Evolutionary conservation across 1,140 invertebrate genomes (phyloP).

Genomic region (Heliconius hermathena): DNA sequence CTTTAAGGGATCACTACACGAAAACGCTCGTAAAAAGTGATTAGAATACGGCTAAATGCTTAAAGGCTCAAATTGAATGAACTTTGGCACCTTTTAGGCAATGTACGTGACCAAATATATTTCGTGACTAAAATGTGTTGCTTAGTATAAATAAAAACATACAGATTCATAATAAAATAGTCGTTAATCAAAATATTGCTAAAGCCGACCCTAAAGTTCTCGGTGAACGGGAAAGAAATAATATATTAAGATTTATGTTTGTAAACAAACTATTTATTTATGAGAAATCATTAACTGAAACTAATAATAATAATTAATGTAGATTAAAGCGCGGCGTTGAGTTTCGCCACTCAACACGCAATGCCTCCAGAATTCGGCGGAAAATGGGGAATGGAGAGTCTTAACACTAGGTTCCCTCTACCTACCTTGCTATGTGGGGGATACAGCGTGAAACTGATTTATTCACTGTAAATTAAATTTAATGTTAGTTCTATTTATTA

Average conservation of each 20-base stretch:
- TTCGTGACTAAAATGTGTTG: conserved; percentile 21
- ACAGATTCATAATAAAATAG: background rate
- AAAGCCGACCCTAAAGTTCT: background rate
- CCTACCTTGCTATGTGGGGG: too few relatives aligned
- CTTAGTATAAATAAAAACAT: background rate
- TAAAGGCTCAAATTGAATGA: conserved; percentile 18
- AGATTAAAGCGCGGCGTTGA: too few relatives aligned
- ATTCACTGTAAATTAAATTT: too few relatives aligned
- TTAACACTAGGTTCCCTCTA: too few relatives aligned
- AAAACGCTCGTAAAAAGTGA: conserved; percentile 15
- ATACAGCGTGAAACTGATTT: too few relatives aligned
- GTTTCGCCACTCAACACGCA: too few relatives aligned
- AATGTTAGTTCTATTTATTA: too few relatives aligned
- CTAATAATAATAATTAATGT: too few relatives aligned
- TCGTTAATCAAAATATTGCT: background rate
- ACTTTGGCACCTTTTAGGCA: conserved; percentile 27
- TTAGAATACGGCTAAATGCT: conserved; percentile 19
- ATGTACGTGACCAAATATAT: conserved; percentile 27
- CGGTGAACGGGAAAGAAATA: background rate
- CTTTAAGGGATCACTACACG: conserved; percentile 10
- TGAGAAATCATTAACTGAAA: background rate
- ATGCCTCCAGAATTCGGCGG: too few relatives aligned
- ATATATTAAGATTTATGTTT: background rate
- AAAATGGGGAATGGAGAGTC: too few relatives aligned
- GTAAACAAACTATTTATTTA: background rate